These are phyloP conservation scores for Platorchestia sp. DNA, from an alignment of 1,140 invertebrate genomes.

Conservation along the genomic window DNA sequence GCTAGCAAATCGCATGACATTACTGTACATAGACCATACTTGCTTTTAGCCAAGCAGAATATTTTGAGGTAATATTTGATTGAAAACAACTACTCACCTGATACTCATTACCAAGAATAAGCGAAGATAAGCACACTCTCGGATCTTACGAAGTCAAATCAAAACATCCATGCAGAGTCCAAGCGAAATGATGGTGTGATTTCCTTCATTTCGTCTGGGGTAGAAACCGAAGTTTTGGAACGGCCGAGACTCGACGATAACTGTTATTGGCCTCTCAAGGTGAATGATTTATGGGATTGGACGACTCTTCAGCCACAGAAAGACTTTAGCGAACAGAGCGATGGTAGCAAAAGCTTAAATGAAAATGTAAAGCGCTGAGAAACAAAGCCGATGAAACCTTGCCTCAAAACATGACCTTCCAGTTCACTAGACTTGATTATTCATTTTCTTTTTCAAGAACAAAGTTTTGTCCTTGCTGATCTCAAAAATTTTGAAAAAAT, in stretches of 20 bases:
- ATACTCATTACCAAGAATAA: background rate
- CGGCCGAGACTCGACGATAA: background rate
- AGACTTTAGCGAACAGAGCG: background rate
- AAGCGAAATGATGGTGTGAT: background rate
- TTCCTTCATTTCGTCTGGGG: background rate
- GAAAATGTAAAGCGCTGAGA: too few species aligned
- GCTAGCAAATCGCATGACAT: background rate
- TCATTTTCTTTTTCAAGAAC: too few species aligned
- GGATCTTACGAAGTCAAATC: background rate
- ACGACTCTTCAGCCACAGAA: background rate
- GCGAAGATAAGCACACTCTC: too few species aligned
- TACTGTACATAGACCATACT: background rate
- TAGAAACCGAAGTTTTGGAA: background rate
- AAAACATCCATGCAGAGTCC: background rate
- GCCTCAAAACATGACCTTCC: too few species aligned
- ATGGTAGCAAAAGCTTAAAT: too few species aligned
- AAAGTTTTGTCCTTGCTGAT: too few species aligned
- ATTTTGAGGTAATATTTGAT: too few species aligned
- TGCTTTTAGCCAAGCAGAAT: background rate
- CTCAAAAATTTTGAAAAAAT: too few species aligned
- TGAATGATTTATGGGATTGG: background rate
- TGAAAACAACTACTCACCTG: background rate
- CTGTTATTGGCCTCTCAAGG: background rate
- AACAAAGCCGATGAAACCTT: too few species aligned
- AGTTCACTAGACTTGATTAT: too few species aligned